Percentiles rank a stretch among this genome's conserved stretches.
Evolutionary conservation across 2,113 vertebrate species (phyloP).

Genomic region (Pluvialis apricaria): DNA sequence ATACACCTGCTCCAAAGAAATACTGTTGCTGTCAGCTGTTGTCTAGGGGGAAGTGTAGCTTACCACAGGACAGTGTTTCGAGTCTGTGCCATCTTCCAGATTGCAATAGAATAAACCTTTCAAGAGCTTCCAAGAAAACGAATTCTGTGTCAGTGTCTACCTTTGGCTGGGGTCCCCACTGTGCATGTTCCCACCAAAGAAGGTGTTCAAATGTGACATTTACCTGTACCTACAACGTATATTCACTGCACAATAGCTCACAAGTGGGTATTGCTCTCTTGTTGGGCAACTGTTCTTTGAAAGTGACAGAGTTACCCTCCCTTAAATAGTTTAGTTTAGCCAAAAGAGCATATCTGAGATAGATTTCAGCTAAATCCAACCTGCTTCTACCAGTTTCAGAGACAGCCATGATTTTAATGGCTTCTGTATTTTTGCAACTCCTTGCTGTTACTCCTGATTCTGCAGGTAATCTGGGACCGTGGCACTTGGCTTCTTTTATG

Average conservation of each 20-base stretch:
- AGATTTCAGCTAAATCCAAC: not conserved
- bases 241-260: accelerated
- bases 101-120: not conserved
- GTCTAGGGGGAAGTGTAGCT: not conserved
- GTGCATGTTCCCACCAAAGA: not conserved
- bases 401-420: not conserved
- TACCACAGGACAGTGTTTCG: not conserved
- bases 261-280: not conserved
- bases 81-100: not conserved
- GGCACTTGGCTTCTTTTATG: not conserved
- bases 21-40: not conserved
- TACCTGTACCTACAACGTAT: not conserved
- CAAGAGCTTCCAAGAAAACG: not conserved
- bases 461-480: not conserved
- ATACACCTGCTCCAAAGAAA: not conserved
- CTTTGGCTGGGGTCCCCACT: not conserved
- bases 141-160: accelerated
- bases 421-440: not conserved
- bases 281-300: not conserved
- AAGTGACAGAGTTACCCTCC: not conserved
- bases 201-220: not conserved
- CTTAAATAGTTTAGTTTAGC: not conserved
- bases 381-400: not conserved
- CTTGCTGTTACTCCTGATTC: not conserved
- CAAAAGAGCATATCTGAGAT: not conserved